A percentile compares a stretch with the other conserved stretches of the same genome.
Conservation (phyloP, 2,797 vertebrate genomes). For the Caiman crocodilus region DNA sequence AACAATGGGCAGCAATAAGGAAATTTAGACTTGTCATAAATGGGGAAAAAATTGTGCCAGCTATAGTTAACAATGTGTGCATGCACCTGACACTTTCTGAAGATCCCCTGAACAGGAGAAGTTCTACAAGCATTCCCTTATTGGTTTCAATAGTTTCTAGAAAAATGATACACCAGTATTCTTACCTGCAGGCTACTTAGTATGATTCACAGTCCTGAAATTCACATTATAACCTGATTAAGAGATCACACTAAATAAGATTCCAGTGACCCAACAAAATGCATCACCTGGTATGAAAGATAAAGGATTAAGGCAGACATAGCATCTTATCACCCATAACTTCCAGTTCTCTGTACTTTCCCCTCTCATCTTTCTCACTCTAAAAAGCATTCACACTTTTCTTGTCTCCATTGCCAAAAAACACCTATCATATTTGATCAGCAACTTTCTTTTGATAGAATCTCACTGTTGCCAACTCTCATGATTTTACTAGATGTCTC, state of each 20-base stretch:
- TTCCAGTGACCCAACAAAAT: neutral
- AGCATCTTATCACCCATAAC: neutral
- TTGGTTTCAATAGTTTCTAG: conserved; percentile 10
- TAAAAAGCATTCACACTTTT: neutral
- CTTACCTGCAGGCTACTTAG: conserved; percentile 36
- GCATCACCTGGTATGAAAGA: conserved; percentile 45
- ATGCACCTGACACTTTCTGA: neutral
- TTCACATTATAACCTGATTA: conserved; percentile 42
- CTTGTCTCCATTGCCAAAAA: neutral
- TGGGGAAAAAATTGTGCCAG: neutral
- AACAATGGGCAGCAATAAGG: neutral
- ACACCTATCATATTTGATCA: neutral
- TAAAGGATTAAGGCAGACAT: neutral
- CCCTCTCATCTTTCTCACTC: neutral
- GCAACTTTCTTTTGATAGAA: neutral
- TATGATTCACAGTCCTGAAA: conserved; percentile 41
- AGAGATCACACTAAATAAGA: conserved; percentile 30
- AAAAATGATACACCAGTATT: conserved; percentile 18
- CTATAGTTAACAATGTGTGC: neutral
- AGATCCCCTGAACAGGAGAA: neutral
- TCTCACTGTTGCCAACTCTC: neutral
- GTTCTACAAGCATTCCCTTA: neutral
- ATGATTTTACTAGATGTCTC: neutral
- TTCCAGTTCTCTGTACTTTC: neutral
- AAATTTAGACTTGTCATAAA: neutral